Base-by-base conservation (phyloP, 1,140 invertebrate genomes). In the Limonius californicus region DNA sequence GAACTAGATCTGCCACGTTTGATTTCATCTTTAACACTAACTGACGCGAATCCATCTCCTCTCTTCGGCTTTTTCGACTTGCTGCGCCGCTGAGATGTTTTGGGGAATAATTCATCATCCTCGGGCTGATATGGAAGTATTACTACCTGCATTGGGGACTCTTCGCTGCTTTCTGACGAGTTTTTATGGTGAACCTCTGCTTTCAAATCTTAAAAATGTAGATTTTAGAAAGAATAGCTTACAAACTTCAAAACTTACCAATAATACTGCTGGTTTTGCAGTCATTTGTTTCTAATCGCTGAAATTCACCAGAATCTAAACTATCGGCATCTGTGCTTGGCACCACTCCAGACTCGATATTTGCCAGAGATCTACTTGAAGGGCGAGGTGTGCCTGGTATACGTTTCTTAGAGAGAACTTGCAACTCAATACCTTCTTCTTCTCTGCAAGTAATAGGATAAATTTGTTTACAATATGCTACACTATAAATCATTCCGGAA, bases 181-280 rank as follows among this genome's bases (percentile, higher is more conserved):
- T 94, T 93, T 76, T 93, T 93, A 32, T 90, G 84, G 80, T 95
- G 92, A 23, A 95, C 92, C 79, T 95, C 92, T 47, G 92, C 92
- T 82, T 94, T 93, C 60, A 94, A 81, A 83, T 94, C 90, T 87
- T 74, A 23, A 80, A 81, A 23, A 55, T 14, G 7, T 55, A 45
- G n/a, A 45, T 15, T 45, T 45, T 53, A n/a, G 20, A 53, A 61
- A 3, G 15, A 54, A 57, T 23, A 63, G 43, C 30, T 30, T 61
- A 50, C 35, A 27, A 27, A 27, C 3, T 27, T n/a, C n/a, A n/a
- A 69, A 42, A 54, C 43, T 66, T 78, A 88, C 86, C 87, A 77
- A 88, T 88, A 45, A 86, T 87, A 69, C 84, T 87, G 66, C 80
- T 85, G 64, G 81, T 67, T 64, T 74, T 75, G 21, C 50, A 18